phyloP scores from a whole-genome alignment of 2,113 vertebrate species.

The Pseudorectes ferrugineus region DNA sequence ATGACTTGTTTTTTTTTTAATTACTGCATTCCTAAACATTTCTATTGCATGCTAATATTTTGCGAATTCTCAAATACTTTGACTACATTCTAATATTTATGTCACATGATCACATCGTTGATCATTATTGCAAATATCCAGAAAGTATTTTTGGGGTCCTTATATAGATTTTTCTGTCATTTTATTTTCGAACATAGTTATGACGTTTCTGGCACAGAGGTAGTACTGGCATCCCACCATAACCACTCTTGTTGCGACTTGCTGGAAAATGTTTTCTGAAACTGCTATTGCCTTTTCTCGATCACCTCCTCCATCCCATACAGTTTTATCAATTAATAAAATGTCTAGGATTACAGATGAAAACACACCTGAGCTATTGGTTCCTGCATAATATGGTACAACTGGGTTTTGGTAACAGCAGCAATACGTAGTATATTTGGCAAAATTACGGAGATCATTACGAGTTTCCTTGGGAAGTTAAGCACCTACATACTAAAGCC shows the following conservation, averaged over 20 bases:
- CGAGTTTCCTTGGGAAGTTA: background rate
- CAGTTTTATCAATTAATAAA: background rate
- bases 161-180: background rate
- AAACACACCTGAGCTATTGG: background rate
- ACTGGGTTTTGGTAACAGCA: background rate
- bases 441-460: background rate
- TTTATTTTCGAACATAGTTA: background rate
- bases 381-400: background rate
- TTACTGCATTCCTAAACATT: background rate
- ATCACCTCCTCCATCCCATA: background rate
- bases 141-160: background rate
- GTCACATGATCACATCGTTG: rapidly evolving
- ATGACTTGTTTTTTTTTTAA: background rate
- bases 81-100: background rate
- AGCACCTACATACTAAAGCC: background rate
- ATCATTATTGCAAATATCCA: background rate
- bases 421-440: background rate
- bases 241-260: background rate
- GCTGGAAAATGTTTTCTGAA: background rate
- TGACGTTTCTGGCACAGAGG: background rate
- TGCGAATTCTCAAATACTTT: background rate
- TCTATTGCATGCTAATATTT: background rate
- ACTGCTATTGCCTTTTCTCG: background rate
- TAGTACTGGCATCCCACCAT: background rate
- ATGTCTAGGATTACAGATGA: background rate